A percentile compares a stretch with the other conserved stretches of the same genome.
phyloP scores from a whole-genome alignment of 2,888 invertebrate species.

The Thereva unica region DNA sequence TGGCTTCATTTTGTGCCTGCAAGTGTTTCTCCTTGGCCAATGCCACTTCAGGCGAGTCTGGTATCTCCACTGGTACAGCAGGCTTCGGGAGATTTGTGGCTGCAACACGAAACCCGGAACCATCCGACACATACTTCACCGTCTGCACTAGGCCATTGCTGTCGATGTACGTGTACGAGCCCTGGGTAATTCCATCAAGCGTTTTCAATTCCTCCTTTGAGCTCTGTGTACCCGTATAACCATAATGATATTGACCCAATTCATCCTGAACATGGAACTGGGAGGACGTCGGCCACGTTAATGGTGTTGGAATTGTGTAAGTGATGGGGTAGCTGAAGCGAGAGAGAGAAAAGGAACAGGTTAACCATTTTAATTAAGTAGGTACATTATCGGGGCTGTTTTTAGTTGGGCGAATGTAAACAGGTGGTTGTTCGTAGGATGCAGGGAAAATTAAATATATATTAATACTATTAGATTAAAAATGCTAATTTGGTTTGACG shows the following conservation, averaged over 20 bases:
- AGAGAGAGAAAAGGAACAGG: background rate
- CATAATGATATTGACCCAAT: constrained; percentile 62
- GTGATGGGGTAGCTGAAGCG: constrained; percentile 30
- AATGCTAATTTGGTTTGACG: too few species aligned
- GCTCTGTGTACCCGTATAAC: constrained; percentile 61
- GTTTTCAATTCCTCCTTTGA: constrained; percentile 61
- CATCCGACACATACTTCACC: constrained; percentile 60
- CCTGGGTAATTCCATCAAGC: constrained; percentile 61
- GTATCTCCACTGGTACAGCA: constrained; percentile 38
- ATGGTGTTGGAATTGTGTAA: constrained; percentile 39
- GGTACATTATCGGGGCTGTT: background rate
- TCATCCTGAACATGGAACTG: constrained; percentile 63
- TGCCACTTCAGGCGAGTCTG: constrained; percentile 41
- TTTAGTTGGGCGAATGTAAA: background rate
- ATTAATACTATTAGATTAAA: too few species aligned
- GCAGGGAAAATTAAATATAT: too few species aligned
- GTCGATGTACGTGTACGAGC: constrained; percentile 62
- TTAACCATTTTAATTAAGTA: background rate
- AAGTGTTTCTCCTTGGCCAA: constrained; percentile 42
- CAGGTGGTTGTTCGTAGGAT: background rate
- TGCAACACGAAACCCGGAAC: constrained; percentile 61
- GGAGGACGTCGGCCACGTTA: constrained; percentile 48
- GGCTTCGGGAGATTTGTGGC: constrained; percentile 60
- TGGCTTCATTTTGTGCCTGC: constrained; percentile 43
- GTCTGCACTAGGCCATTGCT: constrained; percentile 61